Percentiles rank a stretch among this genome's conserved stretches.
phyloP scores from a whole-genome alignment of 1,140 invertebrate genomes.

The Orchesella cincta region DNA sequence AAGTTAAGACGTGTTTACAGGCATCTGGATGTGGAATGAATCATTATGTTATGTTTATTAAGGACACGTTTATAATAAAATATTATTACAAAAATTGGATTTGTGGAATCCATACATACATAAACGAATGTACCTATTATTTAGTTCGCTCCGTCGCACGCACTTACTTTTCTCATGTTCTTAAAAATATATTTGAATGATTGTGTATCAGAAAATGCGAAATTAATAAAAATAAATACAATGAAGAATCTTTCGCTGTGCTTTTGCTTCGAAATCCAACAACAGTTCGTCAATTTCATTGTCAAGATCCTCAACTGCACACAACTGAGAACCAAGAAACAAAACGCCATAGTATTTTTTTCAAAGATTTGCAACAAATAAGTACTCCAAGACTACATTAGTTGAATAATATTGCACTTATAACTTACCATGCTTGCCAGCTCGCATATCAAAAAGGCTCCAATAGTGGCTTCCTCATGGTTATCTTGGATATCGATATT shows the following conservation, averaged over 20 bases:
- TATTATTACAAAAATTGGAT: neutral
- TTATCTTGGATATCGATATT: slow-evolving; percentile 99
- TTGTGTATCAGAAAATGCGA: neutral
- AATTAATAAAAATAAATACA: slow-evolving; percentile 91
- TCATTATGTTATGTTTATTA: neutral
- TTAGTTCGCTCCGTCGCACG: no score
- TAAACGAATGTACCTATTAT: no score
- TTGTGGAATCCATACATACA: neutral
- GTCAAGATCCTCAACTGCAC: slow-evolving; percentile 89
- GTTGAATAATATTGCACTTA: slow-evolving; percentile 57
- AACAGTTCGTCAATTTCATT: slow-evolving; percentile 97
- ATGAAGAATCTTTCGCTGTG: slow-evolving; percentile 83
- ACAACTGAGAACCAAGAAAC: slow-evolving; percentile 68
- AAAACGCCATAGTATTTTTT: slow-evolving; percentile 1
- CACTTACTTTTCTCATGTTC: no score
- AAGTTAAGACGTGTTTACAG: slow-evolving; percentile 79
- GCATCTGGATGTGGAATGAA: slow-evolving; percentile 68
- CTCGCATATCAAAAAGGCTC: slow-evolving; percentile 97
- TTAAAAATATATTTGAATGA: no score
- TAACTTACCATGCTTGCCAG: slow-evolving; percentile 85
- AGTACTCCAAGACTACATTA: neutral
- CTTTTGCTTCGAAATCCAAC: slow-evolving; percentile 91
- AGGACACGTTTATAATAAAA: neutral
- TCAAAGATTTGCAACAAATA: neutral
- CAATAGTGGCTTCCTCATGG: slow-evolving; percentile 99